Base-by-base conservation (phyloP, 2,113 vertebrate species). In the Synchiropus splendidus region DNA sequence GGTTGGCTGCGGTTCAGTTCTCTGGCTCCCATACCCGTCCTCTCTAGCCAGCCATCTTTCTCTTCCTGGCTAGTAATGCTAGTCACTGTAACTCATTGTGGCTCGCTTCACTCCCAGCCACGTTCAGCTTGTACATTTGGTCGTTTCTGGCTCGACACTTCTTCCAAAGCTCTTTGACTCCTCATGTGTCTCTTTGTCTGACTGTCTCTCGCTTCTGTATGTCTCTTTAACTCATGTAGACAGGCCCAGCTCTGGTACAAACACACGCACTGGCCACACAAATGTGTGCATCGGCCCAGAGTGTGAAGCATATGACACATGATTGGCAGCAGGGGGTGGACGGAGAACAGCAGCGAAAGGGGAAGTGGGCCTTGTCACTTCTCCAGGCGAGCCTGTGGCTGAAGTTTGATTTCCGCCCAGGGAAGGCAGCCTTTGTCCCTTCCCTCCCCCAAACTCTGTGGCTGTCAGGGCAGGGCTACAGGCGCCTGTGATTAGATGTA, bases 51-150 rank as follows among this genome's bases (percentile, higher is more conserved):
- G 67, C 58, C 70, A 68, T 72, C 70, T n/a, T n/a, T n/a, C n/a
- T 70, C 61, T 71, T 57, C 55, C 58, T 75, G 76, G 72, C 67
- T 67, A 60, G 49, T 51, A 57, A 39, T 5, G 42, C 46, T 68
- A 70, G 70, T 69, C 68, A 75, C 74, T 79, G 72, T 79, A 74
- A 69, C 70, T 79, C 74, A 51, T 39, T 72, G 74, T 54, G 54
- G 58, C 64, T 71, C 31, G 39, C 70, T 64, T 60, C 38, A 64
- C 62, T 78, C 67, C 43, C 5, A 72, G 63, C 67, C 61, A 49
- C 53, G 39, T 59, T 77, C 51, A 2, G 51, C 63, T 61, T 53
- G 51, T 67, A 60, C 60, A 46, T 74, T 74, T 18, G 51, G 60
- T 49, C 33, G 45, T 61, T 70, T 70, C 54, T 66, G 74, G 64